Evolutionary conservation across 2,888 invertebrate species (phyloP).

Genomic region (Phaonia tiefii): DNA sequence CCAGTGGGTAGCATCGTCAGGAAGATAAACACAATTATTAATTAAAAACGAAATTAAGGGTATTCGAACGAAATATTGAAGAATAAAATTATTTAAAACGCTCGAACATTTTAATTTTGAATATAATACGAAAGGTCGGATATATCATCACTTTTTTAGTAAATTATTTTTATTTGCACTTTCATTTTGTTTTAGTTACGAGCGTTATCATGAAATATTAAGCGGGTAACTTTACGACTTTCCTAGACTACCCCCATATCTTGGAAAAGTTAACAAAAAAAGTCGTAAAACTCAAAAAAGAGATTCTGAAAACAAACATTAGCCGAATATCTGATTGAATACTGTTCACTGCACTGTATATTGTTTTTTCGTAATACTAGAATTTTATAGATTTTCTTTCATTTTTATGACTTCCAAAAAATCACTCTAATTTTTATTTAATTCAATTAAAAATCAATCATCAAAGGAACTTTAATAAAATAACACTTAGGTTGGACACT

Average conservation of each 20-base stretch:
- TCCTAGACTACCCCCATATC: not conserved
- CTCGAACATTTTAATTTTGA: no score
- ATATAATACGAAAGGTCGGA: no score
- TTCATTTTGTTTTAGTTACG: not conserved
- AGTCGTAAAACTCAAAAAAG: slow-evolving; percentile 21
- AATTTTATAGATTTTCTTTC: slow-evolving; percentile 15
- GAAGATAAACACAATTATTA: no score
- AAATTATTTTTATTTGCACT: not conserved
- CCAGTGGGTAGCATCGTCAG: no score
- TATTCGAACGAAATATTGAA: no score
- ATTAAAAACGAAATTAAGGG: no score
- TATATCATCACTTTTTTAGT: not conserved
- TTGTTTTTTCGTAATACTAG: not conserved
- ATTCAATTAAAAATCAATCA: slow-evolving; percentile 41
- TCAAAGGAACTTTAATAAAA: slow-evolving; percentile 35
- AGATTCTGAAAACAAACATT: slow-evolving; percentile 15
- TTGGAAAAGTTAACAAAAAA: slow-evolving; percentile 18
- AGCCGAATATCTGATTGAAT: not conserved
- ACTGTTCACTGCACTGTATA: not conserved
- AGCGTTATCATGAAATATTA: no score
- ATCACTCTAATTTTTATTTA: not conserved
- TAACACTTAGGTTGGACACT: no score
- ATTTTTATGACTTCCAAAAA: slow-evolving; percentile 3
- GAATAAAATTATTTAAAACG: no score
- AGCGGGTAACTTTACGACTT: slow-evolving; percentile 17